Evolutionary conservation across 92 coral and sea anemone genomes (phyloP).

Genomic region (Palythoa caribaeorum): DNA sequence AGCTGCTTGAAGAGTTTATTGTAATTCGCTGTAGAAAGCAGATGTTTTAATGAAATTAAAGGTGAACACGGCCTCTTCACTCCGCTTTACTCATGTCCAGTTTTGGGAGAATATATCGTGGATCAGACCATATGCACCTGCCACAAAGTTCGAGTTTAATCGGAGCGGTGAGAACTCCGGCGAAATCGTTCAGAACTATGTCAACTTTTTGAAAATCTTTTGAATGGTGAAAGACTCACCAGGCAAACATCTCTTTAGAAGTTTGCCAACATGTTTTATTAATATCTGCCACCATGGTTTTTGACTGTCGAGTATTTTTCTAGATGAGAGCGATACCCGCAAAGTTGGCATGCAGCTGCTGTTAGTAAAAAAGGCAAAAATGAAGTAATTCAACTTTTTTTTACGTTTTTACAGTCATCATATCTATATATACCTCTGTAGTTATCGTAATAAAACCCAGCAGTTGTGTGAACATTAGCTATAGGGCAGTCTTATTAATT

Average conservation of each 20-base stretch:
- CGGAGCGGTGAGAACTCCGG: not conserved
- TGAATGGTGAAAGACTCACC: not conserved
- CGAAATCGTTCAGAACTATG: not conserved
- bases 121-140: constrained; percentile 16
- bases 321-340: not conserved
- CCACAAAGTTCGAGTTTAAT: not conserved
- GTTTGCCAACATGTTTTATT: not conserved
- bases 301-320: not conserved
- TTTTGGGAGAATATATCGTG: not conserved
- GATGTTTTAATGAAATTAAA: constrained; percentile 33
- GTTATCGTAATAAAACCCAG: constrained; percentile 1
- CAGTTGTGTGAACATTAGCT: not conserved
- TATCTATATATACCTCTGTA: not conserved
- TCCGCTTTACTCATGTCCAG: constrained; percentile 18
- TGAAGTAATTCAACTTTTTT: not conserved
- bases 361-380: constrained; percentile 16
- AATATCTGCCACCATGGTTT: not conserved
- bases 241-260: not conserved
- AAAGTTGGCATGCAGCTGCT: not conserved
- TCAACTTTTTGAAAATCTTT: not conserved
- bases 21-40: constrained; percentile 37
- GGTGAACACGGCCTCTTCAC: constrained; percentile 9
- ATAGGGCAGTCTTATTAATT: not conserved
- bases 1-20: constrained; percentile 35
- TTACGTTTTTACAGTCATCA: not conserved